Percentiles rank a stretch among this genome's conserved stretches.
These are phyloP conservation scores for Gallirallus australis DNA, from an alignment of 2,797 vertebrate species.

Conservation along the genomic window DNA sequence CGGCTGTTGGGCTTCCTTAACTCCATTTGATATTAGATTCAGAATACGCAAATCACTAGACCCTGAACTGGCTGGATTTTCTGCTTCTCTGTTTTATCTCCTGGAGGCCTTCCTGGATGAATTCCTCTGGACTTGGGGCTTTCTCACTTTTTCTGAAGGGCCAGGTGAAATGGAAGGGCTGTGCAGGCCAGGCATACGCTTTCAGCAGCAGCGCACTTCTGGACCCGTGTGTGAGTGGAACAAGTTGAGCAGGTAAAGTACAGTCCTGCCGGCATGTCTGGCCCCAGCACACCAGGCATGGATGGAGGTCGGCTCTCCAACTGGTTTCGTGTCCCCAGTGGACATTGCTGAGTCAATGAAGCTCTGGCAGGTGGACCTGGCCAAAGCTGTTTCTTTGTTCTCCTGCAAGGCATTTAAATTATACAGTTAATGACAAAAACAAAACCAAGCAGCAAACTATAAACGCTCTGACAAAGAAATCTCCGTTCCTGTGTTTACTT, in stretches of 20 bases:
- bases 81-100: not conserved
- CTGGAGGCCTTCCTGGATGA: not conserved
- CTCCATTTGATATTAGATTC: not conserved
- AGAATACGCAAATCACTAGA: not conserved
- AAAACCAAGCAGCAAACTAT: not conserved
- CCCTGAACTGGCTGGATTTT: not conserved
- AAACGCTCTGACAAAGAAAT: not conserved
- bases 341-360: not conserved
- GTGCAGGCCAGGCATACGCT: rapidly evolving
- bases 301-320: not conserved
- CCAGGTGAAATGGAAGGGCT: not conserved
- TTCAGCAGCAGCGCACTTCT: not conserved
- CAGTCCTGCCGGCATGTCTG: not conserved
- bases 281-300: rapidly evolving
- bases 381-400: rapidly evolving
- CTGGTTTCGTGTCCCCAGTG: rapidly evolving
- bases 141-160: not conserved
- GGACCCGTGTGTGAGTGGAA: not conserved
- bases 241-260: not conserved
- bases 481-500: not conserved
- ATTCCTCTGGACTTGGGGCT: not conserved
- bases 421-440: not conserved
- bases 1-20: not conserved
- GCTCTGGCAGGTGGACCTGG: not conserved
- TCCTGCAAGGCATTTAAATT: not conserved